Base-by-base conservation (phyloP, 2,113 vertebrate genomes). In the Antennarius striatus region DNA sequence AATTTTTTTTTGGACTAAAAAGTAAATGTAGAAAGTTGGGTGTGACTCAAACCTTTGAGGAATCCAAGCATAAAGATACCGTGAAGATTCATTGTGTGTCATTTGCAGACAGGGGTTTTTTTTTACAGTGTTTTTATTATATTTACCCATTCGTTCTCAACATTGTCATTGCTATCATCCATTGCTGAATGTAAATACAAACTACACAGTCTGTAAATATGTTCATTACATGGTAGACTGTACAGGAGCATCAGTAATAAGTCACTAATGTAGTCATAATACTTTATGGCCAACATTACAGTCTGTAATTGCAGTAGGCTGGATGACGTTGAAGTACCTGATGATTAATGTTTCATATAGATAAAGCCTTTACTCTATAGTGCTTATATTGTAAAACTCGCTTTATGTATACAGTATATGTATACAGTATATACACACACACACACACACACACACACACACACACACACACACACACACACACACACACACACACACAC, bases 311-410 rank as follows among this genome's bases (percentile, higher is more conserved):
- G 60, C 56, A 77, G 61, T 82, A 74, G 63, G 63, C 22, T 28
- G 56, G 63, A 64, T 71, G 58, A 69, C 65, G 60, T 69, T 71
- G 50, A 56, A 75, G 66, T 82, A 16, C 73, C 71, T 64, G 74
- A 66, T 77, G 69, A 74, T 82, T 62, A 64, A n/a, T 85, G 78
- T 80, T 80, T 47, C 76, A 70, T 78, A 83, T 79, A 53, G 43
- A 60, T 79, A 63, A 17, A 77, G 28, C 49, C 54, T 77, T 80
- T 77, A 68, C 68, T 79, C 58, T 70, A 56, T 69, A 83, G 68
- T 63, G 71, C 74, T 83, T 75, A 79, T 83, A 72, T 71, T 86
- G 81, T 87, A 80, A 80, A 83, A 79, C 83, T 80, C 59, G 54
- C 77, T 86, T 82, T 73, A 68, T 73, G 75, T 80, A 80, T 80